Conservation (phyloP, 2,113 vertebrate species). For the Caranx melampygus region DNA sequence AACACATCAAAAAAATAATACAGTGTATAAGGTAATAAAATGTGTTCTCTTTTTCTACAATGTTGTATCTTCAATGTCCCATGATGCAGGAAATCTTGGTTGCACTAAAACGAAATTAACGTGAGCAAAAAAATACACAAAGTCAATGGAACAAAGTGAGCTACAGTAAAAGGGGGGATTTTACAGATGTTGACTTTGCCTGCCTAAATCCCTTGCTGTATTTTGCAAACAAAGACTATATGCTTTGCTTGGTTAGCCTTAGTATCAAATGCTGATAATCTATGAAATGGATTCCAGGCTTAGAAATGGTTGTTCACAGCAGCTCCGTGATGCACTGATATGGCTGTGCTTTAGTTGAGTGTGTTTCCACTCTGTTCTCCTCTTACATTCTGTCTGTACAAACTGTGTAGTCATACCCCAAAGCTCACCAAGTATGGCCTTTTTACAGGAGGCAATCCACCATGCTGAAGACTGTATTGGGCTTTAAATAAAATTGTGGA, state of each 20-base stretch:
- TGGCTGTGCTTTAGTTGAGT: slow-evolving; percentile 30
- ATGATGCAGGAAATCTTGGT: not conserved
- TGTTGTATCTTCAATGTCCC: not conserved
- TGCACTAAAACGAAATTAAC: not conserved
- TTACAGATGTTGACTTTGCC: slow-evolving; percentile 42
- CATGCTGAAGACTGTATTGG: slow-evolving; percentile 29
- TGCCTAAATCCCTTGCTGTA: slow-evolving; percentile 21
- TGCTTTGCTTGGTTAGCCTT: slow-evolving; percentile 48
- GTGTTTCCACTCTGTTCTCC: slow-evolving; percentile 21
- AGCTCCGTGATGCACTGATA: slow-evolving; percentile 48
- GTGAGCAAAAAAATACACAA: not conserved
- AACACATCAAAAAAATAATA: too few relatives aligned
- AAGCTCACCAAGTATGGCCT: slow-evolving; percentile 42
- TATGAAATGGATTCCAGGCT: slow-evolving; percentile 57
- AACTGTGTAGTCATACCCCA: slow-evolving; percentile 49
- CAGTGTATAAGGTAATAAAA: too few relatives aligned
- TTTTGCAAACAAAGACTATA: slow-evolving; percentile 50
- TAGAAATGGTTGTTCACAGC: slow-evolving; percentile 34
- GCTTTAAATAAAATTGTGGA: slow-evolving; percentile 62
- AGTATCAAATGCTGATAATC: slow-evolving; percentile 57
- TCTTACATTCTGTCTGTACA: slow-evolving; percentile 50
- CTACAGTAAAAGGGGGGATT: slow-evolving; percentile 18
- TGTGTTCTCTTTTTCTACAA: not conserved
- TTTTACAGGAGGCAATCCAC: slow-evolving; percentile 48
- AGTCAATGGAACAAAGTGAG: not conserved